phyloP scores from a whole-genome alignment of 2,797 vertebrate species.

The Microchirus variegatus region DNA sequence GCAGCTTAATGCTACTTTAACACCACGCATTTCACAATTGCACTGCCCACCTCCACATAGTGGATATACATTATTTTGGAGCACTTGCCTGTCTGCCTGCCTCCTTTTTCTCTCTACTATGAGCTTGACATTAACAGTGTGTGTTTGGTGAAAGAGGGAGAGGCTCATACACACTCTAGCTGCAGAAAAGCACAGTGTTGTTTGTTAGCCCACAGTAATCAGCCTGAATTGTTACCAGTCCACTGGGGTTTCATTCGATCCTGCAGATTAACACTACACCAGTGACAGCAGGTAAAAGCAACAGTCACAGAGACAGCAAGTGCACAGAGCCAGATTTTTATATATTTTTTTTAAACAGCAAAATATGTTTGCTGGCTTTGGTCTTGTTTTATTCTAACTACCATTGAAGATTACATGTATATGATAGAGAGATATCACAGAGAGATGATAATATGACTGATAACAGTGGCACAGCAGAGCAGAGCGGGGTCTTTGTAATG shows the following conservation, averaged over 20 bases:
- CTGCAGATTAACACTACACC: conserved; percentile 35
- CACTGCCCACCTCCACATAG: conserved; percentile 60
- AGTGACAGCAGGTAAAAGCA: conserved; percentile 54
- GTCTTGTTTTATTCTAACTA: conserved; percentile 2
- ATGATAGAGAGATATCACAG: conserved; percentile 23
- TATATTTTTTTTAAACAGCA: not conserved
- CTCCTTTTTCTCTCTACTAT: conserved; percentile 25
- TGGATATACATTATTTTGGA: conserved; percentile 58
- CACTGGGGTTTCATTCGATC: conserved; percentile 51
- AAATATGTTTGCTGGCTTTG: conserved; percentile 17
- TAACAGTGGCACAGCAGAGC: conserved; percentile 1
- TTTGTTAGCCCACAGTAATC: conserved; percentile 58
- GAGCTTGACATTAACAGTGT: conserved; percentile 19
- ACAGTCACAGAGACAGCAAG: conserved; percentile 19
- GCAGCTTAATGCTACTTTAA: conserved; percentile 58
- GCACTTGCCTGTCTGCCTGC: conserved; percentile 38
- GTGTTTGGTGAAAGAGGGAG: conserved; percentile 5
- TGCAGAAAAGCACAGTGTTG: conserved; percentile 42
- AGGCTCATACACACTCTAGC: conserved; percentile 9
- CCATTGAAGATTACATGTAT: conserved; percentile 3
- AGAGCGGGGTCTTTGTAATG: not conserved
- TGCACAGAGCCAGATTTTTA: conserved; percentile 7
- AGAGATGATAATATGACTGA: conserved; percentile 7
- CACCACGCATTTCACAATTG: conserved; percentile 63
- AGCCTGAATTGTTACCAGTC: conserved; percentile 53